Base-by-base conservation (phyloP, 92 coral and sea anemone genomes). In the Hydrozoanthus gracilis region DNA sequence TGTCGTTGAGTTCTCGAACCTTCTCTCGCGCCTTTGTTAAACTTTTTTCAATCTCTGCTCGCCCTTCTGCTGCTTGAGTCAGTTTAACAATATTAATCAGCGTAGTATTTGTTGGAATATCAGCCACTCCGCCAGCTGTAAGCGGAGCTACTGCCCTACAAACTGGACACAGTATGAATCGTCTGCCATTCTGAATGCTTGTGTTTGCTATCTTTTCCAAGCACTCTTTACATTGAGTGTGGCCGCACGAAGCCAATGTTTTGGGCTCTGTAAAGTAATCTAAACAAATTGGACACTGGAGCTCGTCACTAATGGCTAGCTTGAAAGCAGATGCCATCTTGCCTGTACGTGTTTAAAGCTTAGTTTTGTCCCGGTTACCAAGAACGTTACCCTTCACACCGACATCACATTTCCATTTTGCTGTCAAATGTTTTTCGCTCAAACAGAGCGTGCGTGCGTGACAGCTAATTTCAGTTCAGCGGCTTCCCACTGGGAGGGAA, bases 181-280 rank as follows among this genome's bases (percentile, higher is more conserved):
- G 68, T 35, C 66, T 52, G 17, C 78, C 48, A 56, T 11, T 65
- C 45, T 50, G 79, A 74, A 74, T 49, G 61, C 44, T 74, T 7
- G 44, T 48, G 17, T 55, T 46, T 17, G 83, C 47, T 18, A 88
- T n/a, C 44, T 67, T 78, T 61, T 72, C 55, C 15, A 88, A 80
- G 82, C 91, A 88, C 55, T 82, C 78, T 73, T 71, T 72, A 82
- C 91, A 88, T 4, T 82, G 52, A 61, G 91, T 45, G 7, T 88
- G 91, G 3, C 79, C 83, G 60, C 91, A 88, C 18, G 91, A 77
- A 14, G 79, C 79, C 14, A 88, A 62, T 44, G 77, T 82, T 77
- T 82, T 88, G 5, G 91, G 91, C 5, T 88, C 80, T 69, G 64
- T 76, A 27, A 88, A 82, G 76, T 82, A 88, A 20, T 73, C 83